These are phyloP conservation scores for Irena cyanogastra DNA, from an alignment of 2,113 vertebrate genomes.

Conservation along the genomic window DNA sequence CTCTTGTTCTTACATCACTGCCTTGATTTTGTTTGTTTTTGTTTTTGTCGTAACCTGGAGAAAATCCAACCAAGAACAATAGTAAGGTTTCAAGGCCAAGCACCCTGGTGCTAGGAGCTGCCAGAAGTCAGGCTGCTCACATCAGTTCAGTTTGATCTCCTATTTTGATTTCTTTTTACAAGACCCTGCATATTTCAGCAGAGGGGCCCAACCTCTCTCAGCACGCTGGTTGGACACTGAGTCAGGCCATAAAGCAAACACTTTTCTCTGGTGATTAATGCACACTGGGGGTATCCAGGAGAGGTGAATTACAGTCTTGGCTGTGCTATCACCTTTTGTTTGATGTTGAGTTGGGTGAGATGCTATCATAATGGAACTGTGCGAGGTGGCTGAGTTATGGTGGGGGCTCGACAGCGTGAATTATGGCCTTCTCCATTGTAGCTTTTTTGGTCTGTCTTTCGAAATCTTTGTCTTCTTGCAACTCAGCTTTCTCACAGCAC, in stretches of 20 bases:
- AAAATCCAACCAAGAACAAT: conserved; percentile 4
- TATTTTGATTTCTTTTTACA: conserved; percentile 11
- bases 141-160: not conserved
- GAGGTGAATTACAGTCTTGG: conserved; percentile 12
- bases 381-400: not conserved
- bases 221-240: rapidly evolving
- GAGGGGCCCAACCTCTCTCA: not conserved
- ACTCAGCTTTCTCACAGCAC: not conserved
- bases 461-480: not conserved
- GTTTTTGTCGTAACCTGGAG: not conserved
- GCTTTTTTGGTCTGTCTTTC: not conserved
- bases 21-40: not conserved
- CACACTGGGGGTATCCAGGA: not conserved
- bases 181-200: not conserved
- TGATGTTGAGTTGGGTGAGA: conserved; percentile 30
- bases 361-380: conserved; percentile 4
- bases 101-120: not conserved
- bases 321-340: conserved; percentile 31
- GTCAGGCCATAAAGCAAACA: not conserved
- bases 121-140: not conserved
- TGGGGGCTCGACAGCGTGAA: not conserved
- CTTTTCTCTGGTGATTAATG: not conserved
- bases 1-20: not conserved
- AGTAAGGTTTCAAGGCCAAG: not conserved
- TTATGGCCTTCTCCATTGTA: not conserved